These are phyloP conservation scores for Bombus vancouverensis DNA, from an alignment of 1,140 invertebrate genomes.

Conservation along the genomic window DNA sequence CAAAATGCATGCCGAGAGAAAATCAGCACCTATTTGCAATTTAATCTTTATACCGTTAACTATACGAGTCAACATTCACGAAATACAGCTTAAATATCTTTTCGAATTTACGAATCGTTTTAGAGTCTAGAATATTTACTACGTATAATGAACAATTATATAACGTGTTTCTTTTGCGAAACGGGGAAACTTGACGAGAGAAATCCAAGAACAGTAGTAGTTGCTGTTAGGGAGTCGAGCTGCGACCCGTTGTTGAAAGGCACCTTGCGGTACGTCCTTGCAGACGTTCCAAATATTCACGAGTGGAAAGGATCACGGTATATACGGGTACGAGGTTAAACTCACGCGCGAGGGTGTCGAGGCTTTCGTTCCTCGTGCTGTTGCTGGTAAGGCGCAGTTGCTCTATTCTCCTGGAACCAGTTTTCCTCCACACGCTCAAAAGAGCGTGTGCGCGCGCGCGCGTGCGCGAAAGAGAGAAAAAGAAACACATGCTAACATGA, in stretches of 20 bases:
- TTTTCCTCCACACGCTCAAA: conserved; percentile 76
- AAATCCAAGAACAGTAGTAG: background rate
- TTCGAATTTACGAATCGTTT: background rate
- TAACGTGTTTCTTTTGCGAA: conserved; percentile 28
- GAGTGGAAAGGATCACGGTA: conserved; percentile 56
- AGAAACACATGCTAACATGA: conserved; percentile 40
- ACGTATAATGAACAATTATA: conserved; percentile 33
- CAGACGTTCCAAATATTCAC: conserved; percentile 52
- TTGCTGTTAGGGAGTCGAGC: conserved; percentile 22
- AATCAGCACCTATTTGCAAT: conserved; percentile 11
- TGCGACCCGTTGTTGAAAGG: conserved; percentile 38
- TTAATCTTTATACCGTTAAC: conserved; percentile 16
- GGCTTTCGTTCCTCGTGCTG: conserved; percentile 68
- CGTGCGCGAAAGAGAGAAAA: conserved; percentile 38
- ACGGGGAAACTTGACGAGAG: conserved; percentile 16
- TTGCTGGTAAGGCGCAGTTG: conserved; percentile 75
- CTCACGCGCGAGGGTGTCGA: conserved; percentile 75
- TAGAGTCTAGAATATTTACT: conserved; percentile 11
- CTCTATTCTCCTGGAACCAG: conserved; percentile 82
- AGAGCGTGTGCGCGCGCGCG: conserved; percentile 22
- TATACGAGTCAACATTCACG: background rate
- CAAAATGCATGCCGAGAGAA: background rate
- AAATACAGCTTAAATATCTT: background rate
- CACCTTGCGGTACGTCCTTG: conserved; percentile 53
- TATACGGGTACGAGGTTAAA: conserved; percentile 55